phyloP scores from a whole-genome alignment of 2,113 vertebrate species.

The Thunnus maccoyii region DNA sequence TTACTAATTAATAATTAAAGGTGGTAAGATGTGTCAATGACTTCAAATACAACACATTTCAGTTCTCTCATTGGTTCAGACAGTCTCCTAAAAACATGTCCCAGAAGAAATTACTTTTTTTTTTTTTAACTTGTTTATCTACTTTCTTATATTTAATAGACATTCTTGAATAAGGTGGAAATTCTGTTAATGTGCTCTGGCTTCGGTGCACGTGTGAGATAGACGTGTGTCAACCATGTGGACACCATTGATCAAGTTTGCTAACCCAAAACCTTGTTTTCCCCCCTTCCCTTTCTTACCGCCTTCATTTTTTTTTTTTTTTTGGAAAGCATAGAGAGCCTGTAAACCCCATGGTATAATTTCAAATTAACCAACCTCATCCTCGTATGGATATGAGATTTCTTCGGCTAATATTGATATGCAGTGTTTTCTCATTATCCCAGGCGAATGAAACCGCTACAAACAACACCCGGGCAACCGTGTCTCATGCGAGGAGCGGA shows the following conservation, averaged over 20 bases:
- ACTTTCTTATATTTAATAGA: constrained; percentile 5
- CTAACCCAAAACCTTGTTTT: neutral
- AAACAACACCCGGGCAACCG: constrained; percentile 65
- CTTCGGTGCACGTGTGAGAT: neutral
- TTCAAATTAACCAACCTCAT: constrained; percentile 66
- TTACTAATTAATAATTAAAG: constrained; percentile 23
- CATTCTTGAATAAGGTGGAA: neutral
- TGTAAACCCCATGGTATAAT: constrained; percentile 44
- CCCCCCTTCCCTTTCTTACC: neutral
- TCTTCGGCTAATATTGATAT: constrained; percentile 68
- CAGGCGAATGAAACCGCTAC: constrained; percentile 58
- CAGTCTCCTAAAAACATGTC: neutral
- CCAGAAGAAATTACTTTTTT: neutral
- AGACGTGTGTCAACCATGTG: constrained; percentile 20
- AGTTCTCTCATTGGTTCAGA: constrained; percentile 1
- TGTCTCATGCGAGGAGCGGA: constrained; percentile 54
- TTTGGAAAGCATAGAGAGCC: constrained; percentile 15
- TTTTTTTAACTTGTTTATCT: constrained; percentile 12
- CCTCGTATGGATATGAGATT: constrained; percentile 67
- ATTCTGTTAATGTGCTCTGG: neutral
- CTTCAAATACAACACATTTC: constrained; percentile 15
- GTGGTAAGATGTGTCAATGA: constrained; percentile 3
- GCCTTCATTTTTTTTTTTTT: neutral
- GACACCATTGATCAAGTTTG: constrained; percentile 27
- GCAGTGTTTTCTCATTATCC: constrained; percentile 76